Evolutionary conservation across 2,797 vertebrate genomes (phyloP).

Genomic region (Paguma larvata): DNA sequence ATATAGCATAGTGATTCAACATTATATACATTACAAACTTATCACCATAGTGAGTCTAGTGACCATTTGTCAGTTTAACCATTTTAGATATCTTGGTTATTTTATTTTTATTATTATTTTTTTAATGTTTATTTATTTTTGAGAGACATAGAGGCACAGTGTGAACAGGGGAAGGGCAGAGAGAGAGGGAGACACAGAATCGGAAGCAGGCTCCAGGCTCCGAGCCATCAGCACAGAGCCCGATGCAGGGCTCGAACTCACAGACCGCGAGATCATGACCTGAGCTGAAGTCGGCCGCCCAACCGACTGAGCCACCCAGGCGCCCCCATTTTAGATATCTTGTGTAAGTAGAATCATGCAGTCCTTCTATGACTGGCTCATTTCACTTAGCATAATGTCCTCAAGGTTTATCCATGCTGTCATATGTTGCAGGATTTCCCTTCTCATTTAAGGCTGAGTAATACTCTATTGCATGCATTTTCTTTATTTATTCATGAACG

Average conservation of each 20-base stretch:
- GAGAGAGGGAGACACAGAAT: no score
- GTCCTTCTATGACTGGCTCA: background rate
- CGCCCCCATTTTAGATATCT: background rate
- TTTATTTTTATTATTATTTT: no score
- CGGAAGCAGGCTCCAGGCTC: no score
- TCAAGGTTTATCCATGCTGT: background rate
- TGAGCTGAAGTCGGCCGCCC: no score
- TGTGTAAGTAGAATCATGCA: no score
- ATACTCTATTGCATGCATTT: rapidly evolving
- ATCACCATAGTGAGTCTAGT: background rate
- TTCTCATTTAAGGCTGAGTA: background rate
- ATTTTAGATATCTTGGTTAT: background rate
- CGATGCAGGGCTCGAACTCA: no score
- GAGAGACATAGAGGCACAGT: no score
- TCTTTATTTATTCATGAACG: background rate
- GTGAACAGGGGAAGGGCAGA: no score
- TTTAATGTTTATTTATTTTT: no score
- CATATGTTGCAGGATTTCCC: background rate
- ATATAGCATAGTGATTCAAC: background rate
- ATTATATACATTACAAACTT: background rate
- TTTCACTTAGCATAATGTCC: background rate
- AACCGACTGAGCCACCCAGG: no score
- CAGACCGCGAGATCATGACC: no score
- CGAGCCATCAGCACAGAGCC: no score
- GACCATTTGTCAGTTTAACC: background rate